Evolutionary conservation across 1,140 invertebrate genomes (phyloP).

Genomic region (Leptinotarsa texana): DNA sequence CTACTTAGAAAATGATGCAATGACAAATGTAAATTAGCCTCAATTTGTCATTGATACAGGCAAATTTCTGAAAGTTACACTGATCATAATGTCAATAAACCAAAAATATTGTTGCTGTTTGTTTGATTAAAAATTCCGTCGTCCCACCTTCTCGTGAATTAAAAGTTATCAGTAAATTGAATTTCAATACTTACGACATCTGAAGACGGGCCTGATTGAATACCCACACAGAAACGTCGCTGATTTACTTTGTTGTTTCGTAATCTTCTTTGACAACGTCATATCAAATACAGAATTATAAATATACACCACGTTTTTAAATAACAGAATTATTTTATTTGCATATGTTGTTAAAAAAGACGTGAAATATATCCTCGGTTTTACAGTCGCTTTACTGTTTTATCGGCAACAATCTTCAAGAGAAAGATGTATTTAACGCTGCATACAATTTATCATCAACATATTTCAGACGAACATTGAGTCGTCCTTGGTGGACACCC

Average conservation of each 20-base stretch:
- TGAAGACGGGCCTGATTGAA: neutral
- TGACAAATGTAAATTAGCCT: too few species aligned
- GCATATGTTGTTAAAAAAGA: neutral
- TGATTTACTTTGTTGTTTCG: slow-evolving; percentile 19
- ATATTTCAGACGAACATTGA: slow-evolving; percentile 19
- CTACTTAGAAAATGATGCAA: too few species aligned
- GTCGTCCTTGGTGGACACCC: slow-evolving; percentile 24
- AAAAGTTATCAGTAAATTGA: neutral
- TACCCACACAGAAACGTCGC: slow-evolving; percentile 6
- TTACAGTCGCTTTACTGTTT: slow-evolving; percentile 15
- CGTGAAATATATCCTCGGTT: slow-evolving; percentile 10
- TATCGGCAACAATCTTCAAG: slow-evolving; percentile 17
- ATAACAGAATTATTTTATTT: slow-evolving; percentile 14
- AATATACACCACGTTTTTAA: slow-evolving; percentile 8
- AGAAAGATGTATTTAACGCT: slow-evolving; percentile 29
- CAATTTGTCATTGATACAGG: too few species aligned
- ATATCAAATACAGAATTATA: slow-evolving; percentile 12
- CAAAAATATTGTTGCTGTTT: too few species aligned
- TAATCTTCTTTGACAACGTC: slow-evolving; percentile 18
- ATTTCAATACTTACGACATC: neutral
- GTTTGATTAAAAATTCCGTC: too few species aligned
- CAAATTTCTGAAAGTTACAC: too few species aligned
- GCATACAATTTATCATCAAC: slow-evolving; percentile 25
- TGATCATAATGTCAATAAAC: too few species aligned
- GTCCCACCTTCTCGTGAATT: too few species aligned